Percentiles rank a stretch among this genome's conserved stretches.
These are phyloP conservation scores for Astyanax mexicanus DNA, from an alignment of 2,797 vertebrate species.

Conservation along the genomic window DNA sequence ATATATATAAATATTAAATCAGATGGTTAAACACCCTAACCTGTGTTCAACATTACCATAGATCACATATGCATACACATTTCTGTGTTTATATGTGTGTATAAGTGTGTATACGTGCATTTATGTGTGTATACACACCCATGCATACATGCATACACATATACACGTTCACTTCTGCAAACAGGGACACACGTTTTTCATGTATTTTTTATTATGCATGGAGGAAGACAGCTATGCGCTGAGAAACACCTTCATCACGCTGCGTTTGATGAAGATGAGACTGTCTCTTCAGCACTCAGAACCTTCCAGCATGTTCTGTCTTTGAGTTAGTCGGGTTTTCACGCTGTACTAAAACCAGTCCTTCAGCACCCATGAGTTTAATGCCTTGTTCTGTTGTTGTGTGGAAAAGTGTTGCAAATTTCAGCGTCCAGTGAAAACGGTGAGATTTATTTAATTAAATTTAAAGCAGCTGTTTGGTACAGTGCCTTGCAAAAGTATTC, in stretches of 20 bases:
- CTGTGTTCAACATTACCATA: not conserved
- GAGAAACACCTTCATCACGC: conserved; percentile 20
- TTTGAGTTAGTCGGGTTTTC: conserved; percentile 1
- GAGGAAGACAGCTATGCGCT: conserved; percentile 13
- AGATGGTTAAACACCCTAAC: conserved; percentile 25
- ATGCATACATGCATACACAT: no score
- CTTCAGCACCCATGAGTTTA: not conserved
- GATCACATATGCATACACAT: not conserved
- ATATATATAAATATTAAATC: no score
- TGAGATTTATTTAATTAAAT: no score
- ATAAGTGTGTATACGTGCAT: no score
- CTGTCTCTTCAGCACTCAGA: not conserved
- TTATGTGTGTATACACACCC: not conserved
- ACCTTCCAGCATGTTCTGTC: not conserved
- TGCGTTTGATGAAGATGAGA: conserved; percentile 21
- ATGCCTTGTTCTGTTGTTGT: not conserved
- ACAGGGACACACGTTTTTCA: conserved; percentile 48
- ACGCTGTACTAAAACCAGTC: not conserved
- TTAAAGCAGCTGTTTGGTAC: no score
- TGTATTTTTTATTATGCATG: conserved; percentile 39
- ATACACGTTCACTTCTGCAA: conserved; percentile 31
- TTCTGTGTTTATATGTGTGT: no score
- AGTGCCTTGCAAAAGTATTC: no score
- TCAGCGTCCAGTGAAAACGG: not conserved
- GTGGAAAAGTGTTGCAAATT: conserved; percentile 6